These are phyloP conservation scores for Porites lutea DNA, from an alignment of 64 coral and sea anemone genomes.

Conservation along the genomic window DNA sequence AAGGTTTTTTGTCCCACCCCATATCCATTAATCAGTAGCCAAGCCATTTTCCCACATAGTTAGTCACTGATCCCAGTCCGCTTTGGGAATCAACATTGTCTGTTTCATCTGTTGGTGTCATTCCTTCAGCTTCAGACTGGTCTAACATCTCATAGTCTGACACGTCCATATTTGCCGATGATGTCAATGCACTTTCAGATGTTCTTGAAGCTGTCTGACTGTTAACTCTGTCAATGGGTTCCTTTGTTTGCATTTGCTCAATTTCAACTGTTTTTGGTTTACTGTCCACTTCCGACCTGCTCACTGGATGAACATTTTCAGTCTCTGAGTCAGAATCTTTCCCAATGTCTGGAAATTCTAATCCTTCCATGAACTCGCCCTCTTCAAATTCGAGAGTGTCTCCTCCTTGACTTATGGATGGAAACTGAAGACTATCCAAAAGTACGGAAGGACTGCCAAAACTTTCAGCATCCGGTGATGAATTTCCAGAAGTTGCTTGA, in stretches of 20 bases:
- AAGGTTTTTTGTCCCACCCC: no score
- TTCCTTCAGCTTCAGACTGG: slow-evolving; percentile 83
- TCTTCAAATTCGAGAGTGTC: slow-evolving; percentile 74
- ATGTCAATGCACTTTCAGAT: slow-evolving; percentile 12
- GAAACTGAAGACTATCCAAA: slow-evolving; percentile 57
- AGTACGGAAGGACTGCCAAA: slow-evolving; percentile 69
- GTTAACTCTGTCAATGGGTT: background rate
- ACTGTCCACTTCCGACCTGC: slow-evolving; percentile 32
- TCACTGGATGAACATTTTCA: slow-evolving; percentile 9
- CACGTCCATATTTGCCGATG: slow-evolving; percentile 38
- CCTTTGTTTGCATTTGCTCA: background rate
- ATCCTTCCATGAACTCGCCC: slow-evolving; percentile 75
- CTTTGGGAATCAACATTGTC: background rate
- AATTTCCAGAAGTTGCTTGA: background rate
- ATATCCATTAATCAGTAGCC: slow-evolving; percentile 13
- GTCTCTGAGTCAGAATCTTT: slow-evolving; percentile 42
- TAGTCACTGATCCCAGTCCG: slow-evolving; percentile 34
- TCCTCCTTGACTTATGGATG: slow-evolving; percentile 64
- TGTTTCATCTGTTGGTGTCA: slow-evolving; percentile 48
- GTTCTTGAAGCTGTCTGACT: background rate
- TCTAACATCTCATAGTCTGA: slow-evolving; percentile 90
- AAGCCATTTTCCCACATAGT: slow-evolving; percentile 60
- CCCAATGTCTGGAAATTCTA: slow-evolving; percentile 95
- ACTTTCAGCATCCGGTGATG: slow-evolving; percentile 41
- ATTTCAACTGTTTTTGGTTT: background rate